phyloP scores from a whole-genome alignment of 2,113 vertebrate species.

The Dicrurus megarhynchus region DNA sequence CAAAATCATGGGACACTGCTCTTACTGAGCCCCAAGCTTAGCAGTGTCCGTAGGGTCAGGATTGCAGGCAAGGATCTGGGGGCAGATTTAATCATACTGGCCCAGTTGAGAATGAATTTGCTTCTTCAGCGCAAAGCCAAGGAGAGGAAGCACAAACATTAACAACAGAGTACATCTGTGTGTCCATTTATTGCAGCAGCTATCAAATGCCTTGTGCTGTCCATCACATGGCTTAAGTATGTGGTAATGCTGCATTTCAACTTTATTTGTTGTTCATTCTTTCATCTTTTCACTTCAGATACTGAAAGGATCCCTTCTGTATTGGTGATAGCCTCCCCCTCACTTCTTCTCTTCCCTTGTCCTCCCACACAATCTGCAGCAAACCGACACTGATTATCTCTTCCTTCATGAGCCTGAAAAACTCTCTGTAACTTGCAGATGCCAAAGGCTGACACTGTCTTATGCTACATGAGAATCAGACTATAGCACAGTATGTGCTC shows the following conservation, averaged over 20 bases:
- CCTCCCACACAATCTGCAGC: neutral
- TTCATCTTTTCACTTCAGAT: slow-evolving; percentile 36
- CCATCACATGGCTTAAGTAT: neutral
- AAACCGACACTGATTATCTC: neutral
- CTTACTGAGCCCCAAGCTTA: neutral
- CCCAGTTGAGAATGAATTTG: neutral
- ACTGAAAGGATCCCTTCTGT: slow-evolving; percentile 4
- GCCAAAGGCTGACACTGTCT: slow-evolving; percentile 20
- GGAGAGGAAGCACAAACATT: neutral
- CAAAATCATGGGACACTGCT: neutral
- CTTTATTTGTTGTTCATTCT: neutral
- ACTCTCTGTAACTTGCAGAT: slow-evolving; percentile 12
- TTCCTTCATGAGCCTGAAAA: neutral
- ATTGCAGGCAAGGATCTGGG: neutral
- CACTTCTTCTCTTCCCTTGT: neutral
- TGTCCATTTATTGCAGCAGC: neutral
- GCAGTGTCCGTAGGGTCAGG: neutral
- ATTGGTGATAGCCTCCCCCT: neutral
- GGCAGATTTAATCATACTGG: neutral
- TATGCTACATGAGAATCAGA: neutral
- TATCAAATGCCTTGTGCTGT: neutral
- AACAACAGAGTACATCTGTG: neutral
- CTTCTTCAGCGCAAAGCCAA: neutral
- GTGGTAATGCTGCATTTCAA: neutral
- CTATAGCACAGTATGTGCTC: slow-evolving; percentile 16